Evolutionary conservation across 2,113 vertebrate genomes (phyloP), one percentile per base, ranked within the genome.

Genomic region (Coreoperca whiteheadi): DNA sequence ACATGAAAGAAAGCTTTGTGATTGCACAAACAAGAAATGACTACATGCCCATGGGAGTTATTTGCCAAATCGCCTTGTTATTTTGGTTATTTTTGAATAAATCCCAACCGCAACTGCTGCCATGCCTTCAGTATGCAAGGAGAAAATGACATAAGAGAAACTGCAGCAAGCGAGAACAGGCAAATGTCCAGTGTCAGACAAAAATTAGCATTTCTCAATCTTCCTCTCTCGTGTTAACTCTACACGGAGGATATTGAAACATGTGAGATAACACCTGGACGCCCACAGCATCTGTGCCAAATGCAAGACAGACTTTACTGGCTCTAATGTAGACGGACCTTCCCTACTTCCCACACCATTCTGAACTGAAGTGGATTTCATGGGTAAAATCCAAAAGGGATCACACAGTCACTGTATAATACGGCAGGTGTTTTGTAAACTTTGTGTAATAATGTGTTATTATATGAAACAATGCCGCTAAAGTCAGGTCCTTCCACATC

Each of bases 401-500:
- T 28, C 30, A 16, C 32, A 60, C 16, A 46, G 41, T 74, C 25
- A 6, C 9, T 48, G 28, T 12, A 10, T 74, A 54, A 56, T 23
- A 30, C 2, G 16, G 21, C 28, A 59, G 21, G 16, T 67, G 75
- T 88, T 90, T 80, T 8, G 79, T 79, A 57, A 86, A 87, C 76
- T 39, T 14, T 0, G 8, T 18, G 11, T 64, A 43, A 80, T 81
- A 4, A 15, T 16, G 15, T 77, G 85, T 87, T 81, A 77, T 84
- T 66, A 67, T 18, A 68, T 30, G 4, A 83, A 80, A 67, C 77
- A 37, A 46, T 8, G 60, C 65, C 61, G 0, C 30, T 0, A 9
- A 53, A 57, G 59, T 51, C 39, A 8, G 11, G 8, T 80, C 15
- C 18, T 30, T 67, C 4, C 43, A 46, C 43, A 46, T 16, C 43